Percentiles rank a stretch among this genome's conserved stretches.
Conservation (phyloP, 2,113 vertebrate species). For the Numenius arquata region DNA sequence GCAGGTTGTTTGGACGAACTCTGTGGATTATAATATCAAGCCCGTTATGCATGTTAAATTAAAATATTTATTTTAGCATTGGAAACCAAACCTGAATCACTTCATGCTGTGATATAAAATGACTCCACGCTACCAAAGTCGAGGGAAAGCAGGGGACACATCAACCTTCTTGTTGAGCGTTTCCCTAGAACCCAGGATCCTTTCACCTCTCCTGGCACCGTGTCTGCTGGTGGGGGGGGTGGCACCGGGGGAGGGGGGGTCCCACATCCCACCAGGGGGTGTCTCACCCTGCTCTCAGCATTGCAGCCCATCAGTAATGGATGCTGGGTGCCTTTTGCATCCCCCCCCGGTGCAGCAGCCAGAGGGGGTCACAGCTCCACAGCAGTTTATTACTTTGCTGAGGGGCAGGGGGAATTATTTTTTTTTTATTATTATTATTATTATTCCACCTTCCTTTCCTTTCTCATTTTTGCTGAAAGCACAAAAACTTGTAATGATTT, state of each 20-base stretch:
- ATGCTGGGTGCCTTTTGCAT: neutral
- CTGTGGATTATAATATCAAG: neutral
- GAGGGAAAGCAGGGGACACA: fast-evolving
- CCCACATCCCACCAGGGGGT: neutral
- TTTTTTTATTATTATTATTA: neutral
- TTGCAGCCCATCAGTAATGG: neutral
- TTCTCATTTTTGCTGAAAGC: conserved; percentile 35
- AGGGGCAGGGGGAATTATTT: neutral
- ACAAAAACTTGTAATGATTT: conserved; percentile 18
- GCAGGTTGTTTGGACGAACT: fast-evolving
- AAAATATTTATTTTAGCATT: neutral
- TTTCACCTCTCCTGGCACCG: fast-evolving
- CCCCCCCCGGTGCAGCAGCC: neutral
- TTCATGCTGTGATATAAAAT: neutral
- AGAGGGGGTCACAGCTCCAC: fast-evolving
- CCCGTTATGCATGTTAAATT: neutral
- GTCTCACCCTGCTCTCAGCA: neutral
- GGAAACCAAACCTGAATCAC: neutral
- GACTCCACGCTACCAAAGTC: fast-evolving
- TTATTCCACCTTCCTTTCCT: neutral
- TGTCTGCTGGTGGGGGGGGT: neutral
- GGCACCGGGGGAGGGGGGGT: neutral
- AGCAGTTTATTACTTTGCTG: neutral
- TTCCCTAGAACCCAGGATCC: fast-evolving
- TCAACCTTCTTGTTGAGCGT: fast-evolving